Base-by-base conservation (phyloP, 2,113 vertebrate genomes). In the Siphamia tubifer region DNA sequence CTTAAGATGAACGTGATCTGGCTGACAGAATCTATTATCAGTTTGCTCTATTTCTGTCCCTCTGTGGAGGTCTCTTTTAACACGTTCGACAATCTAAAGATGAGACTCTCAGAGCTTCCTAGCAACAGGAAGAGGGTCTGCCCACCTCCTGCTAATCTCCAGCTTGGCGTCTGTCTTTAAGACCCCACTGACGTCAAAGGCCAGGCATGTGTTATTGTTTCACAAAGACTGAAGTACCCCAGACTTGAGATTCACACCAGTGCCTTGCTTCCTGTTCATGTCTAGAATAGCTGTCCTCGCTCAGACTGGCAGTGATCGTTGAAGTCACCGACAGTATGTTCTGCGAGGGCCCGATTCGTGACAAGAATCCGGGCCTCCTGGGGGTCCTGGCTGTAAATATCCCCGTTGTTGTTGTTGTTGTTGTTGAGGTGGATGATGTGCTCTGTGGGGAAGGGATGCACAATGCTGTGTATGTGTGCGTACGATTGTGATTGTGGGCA, bases 161-260 rank as follows among this genome's bases (percentile, higher is more conserved):
- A 61, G 57, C 62, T 74, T 62, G 2, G 7, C 54, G 66, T 62
- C 63, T 43, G 53, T 6, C 36, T 84, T 84, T 82, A 84, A 25
- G 38, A 66, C 74, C 31, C 5, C 4, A 4, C 51, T 88, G 86
- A 86, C 84, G 72, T 86, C 86, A 87, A 77, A 77, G 74, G 36
- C 66, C 45, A 2, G 40, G 25, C 48, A 44, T 63, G 28, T 35
- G 61, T 78, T 83, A 67, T 84, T 81, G 80, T 85, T 74, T 74
- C 74, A 31, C 4, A 4, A 73, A 67, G 70, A 73, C 10, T 60
- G 60, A 71, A 68, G 57, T 38, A 60, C 43, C 68, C 72, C 52
- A 16, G 42, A 84, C 19, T 48, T 20, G 3, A 51, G 55, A 77
- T 68, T 82, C 81, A 79, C 68, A 79, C 63, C 72, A 70, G 75